These are phyloP conservation scores for Cephus nigrinus DNA, from an alignment of 2,888 invertebrate species.

Conservation along the genomic window DNA sequence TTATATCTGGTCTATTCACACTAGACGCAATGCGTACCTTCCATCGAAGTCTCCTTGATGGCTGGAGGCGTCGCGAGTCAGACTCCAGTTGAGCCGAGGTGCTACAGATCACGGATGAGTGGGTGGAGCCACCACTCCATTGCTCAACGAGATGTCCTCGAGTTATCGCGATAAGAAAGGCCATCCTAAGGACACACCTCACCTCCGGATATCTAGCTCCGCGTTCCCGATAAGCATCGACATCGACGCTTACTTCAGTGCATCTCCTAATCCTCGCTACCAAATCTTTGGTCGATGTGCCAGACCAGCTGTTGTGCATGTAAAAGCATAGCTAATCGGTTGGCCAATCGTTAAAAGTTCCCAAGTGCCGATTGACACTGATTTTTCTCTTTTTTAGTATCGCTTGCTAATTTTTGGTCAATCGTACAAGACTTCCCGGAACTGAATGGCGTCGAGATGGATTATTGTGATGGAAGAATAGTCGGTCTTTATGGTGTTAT, in stretches of 20 bases:
- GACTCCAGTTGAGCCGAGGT: slow-evolving; percentile 33
- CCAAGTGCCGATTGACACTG: neutral
- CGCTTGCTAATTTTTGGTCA: neutral
- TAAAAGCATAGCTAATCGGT: neutral
- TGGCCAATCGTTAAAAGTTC: neutral
- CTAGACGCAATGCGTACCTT: slow-evolving; percentile 4
- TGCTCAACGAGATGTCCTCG: slow-evolving; percentile 63
- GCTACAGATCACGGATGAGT: slow-evolving; percentile 53
- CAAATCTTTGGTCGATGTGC: neutral
- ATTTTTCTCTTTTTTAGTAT: too few species aligned
- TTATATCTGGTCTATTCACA: neutral
- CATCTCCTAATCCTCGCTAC: neutral
- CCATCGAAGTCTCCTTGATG: slow-evolving; percentile 48
- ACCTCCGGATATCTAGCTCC: slow-evolving; percentile 34
- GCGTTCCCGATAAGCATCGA: slow-evolving; percentile 38
- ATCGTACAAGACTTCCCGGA: neutral
- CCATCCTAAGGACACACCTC: slow-evolving; percentile 62
- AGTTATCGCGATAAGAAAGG: slow-evolving; percentile 62
- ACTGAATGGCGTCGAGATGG: neutral
- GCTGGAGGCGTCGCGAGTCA: slow-evolving; percentile 37
- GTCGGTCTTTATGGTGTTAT: neutral
- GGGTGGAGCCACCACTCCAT: slow-evolving; percentile 57
- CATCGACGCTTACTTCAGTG: slow-evolving; percentile 26
- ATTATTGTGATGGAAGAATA: neutral
- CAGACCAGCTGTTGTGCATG: neutral